Evolutionary conservation across 2,113 vertebrate species (phyloP), one percentile per base, ranked within the genome.

Genomic region (Colius striatus): DNA sequence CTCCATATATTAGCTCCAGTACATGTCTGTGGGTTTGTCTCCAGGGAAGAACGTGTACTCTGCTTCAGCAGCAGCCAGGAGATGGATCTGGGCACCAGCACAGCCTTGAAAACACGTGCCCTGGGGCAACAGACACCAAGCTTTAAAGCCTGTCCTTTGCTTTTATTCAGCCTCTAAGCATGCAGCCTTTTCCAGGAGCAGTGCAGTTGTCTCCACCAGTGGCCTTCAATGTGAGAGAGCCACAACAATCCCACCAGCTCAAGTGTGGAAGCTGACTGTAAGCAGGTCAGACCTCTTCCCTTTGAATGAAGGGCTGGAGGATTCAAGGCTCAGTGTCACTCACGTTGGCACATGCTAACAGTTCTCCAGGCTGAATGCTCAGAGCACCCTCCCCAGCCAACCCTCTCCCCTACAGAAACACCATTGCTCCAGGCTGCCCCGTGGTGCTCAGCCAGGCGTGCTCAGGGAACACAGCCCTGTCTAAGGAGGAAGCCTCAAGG

Each of bases 391-490:
- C 16, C 16, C 8, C 34, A 74, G 79, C 13, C 70, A 47, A 5
- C 22, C 43, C 61, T 43, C 29, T 18, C 21, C 18, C 51, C 38
- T 27, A 4, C 16, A 29, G 76, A 55, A 71, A 61, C 38, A 47
- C 5, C 54, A 8, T 47, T 38, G 87, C 66, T 27, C 41, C 0
- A 0, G 7, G 7, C 22, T 38, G 47, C n/a, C n/a, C n/a, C n/a
- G n/a, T n/a, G 55, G 61, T 53, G 29, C 55, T 68, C 50, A 38
- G 62, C 55, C 43, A 17, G 54, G 21, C 10, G 43, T 19, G 27
- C 34, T 57, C 66, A 34, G 47, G 74, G 34, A 45, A 72, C 4
- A 22, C 19, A 2, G 26, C 62, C 14, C 16, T 27, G 36, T 63
- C 74, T 25, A 17, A 30, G 29, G 54, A 83, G 36, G 38, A 81